Base-by-base conservation (phyloP, 2,113 vertebrate genomes). In the Hypanus sabinus region DNA sequence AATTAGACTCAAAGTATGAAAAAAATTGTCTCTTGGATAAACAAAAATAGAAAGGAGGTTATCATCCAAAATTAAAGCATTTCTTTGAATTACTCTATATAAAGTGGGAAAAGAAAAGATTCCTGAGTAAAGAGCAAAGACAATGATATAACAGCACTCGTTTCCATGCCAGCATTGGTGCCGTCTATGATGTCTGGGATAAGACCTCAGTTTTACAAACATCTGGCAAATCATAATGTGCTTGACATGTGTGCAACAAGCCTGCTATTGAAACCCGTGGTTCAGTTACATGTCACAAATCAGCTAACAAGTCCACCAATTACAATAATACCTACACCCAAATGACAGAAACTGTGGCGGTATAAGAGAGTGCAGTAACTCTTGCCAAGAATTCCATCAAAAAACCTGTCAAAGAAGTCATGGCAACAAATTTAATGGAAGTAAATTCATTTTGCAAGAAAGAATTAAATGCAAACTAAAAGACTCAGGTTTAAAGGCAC, bases 291-390 rank as follows among this genome's bases (percentile, higher is more conserved):
- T 90, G 60, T 90, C 85, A 90, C 85, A 68, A 90, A 65, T 90
- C 85, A 90, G n/a, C 60, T 90, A 65, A 90, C 85, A 90, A 65
- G 60, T 90, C 85, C n/a, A 36, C 60, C 85, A 90, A 90, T 90
- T 90, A 65, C 85, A 90, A 90, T 90, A 33, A 90, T 90, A 90
- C 30, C 9, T 90, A 65, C 85, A 68, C 85, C 60, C 85, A 65
- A 90, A 90, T 68, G 85, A 68, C 85, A 90, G 85, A 65, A 90
- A 33, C 60, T 65, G 85, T 68, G 60, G 85, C 60, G 65, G n/a
- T 16, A 9, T 20, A 65, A 90, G 60, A 62, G 57, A 90, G 85
- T 18, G 60, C 60, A 8, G 60, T 20, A 2, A 7, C 1, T 8
- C 5, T 20, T 90, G 85, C 85, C 85, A 90, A 90, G 60, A 68